Evolutionary conservation across 2,113 vertebrate species (phyloP).

Genomic region (Sylvietta virens): DNA sequence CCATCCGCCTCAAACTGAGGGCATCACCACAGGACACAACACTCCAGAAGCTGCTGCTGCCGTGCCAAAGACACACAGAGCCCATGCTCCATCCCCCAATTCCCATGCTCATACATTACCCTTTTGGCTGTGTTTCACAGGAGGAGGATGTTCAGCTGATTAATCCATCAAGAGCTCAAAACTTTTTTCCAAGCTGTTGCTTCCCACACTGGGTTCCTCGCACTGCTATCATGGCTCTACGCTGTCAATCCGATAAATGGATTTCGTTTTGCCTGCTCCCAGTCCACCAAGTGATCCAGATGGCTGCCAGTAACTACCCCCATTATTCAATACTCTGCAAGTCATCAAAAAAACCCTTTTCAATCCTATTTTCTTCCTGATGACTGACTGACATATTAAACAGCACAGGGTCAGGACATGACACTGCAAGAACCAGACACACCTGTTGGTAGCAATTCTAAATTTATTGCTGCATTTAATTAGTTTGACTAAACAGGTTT

Average conservation of each 20-base stretch:
- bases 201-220: not conserved
- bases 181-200: slow-evolving; percentile 38
- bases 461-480: not conserved
- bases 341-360: not conserved
- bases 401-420: not conserved
- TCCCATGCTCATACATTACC: slow-evolving; percentile 17
- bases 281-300: not conserved
- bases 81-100: slow-evolving; percentile 8
- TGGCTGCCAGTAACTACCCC: not conserved
- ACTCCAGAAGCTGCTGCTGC: slow-evolving; percentile 11
- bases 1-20: not conserved
- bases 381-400: not conserved
- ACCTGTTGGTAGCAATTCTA: not conserved
- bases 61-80: not conserved
- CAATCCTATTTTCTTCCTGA: not conserved
- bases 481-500: not conserved
- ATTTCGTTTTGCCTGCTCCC: slow-evolving; percentile 8
- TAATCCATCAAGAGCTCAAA: slow-evolving; percentile 37
- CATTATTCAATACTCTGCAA: not conserved
- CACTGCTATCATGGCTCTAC: not conserved
- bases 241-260: not conserved
- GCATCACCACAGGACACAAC: slow-evolving; percentile 24
- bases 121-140: slow-evolving; percentile 25
- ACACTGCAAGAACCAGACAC: not conserved
- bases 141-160: slow-evolving; percentile 2